Evolutionary conservation across 1,140 invertebrate genomes (phyloP).

Genomic region (Drosophila rufa): DNA sequence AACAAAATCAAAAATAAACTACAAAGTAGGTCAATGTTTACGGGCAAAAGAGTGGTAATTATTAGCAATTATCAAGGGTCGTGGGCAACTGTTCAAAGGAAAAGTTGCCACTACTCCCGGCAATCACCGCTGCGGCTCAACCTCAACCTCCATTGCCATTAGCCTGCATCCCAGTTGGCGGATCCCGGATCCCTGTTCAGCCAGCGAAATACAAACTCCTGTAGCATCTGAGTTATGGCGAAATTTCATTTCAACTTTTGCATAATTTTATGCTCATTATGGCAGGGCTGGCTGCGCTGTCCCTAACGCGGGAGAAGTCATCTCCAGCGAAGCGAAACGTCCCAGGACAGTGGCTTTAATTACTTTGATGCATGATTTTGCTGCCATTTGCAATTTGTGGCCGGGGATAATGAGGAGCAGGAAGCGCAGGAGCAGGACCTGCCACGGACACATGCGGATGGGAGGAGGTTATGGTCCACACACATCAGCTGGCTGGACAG

Average conservation of each 20-base stretch:
- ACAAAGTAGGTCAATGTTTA: no score
- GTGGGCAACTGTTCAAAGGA: background rate
- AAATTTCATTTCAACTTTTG: conserved; percentile 82
- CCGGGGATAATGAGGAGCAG: conserved; percentile 66
- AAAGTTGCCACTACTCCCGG: conserved; percentile 13
- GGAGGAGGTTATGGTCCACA: no score
- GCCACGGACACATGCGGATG: conserved; percentile 1
- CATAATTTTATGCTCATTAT: conserved; percentile 82
- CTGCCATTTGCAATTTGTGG: conserved; percentile 76
- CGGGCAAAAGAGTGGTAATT: background rate
- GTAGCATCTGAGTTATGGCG: conserved; percentile 62
- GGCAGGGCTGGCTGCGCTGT: conserved; percentile 8
- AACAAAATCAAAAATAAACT: no score
- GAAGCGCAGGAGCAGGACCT: conserved; percentile 1
- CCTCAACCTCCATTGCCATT: conserved; percentile 1
- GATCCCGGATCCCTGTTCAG: background rate
- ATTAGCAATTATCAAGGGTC: conserved; percentile 11
- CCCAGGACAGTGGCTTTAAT: conserved; percentile 74
- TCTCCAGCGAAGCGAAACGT: conserved; percentile 61
- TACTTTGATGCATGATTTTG: conserved; percentile 82
- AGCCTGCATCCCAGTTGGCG: no score
- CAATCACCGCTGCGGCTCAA: conserved; percentile 4
- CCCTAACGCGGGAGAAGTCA: conserved; percentile 17
- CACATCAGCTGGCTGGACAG: conserved; percentile 13
- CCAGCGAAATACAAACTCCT: conserved; percentile 43